Conservation (phyloP, 2,113 vertebrate genomes). For the Pandion haliaetus region DNA sequence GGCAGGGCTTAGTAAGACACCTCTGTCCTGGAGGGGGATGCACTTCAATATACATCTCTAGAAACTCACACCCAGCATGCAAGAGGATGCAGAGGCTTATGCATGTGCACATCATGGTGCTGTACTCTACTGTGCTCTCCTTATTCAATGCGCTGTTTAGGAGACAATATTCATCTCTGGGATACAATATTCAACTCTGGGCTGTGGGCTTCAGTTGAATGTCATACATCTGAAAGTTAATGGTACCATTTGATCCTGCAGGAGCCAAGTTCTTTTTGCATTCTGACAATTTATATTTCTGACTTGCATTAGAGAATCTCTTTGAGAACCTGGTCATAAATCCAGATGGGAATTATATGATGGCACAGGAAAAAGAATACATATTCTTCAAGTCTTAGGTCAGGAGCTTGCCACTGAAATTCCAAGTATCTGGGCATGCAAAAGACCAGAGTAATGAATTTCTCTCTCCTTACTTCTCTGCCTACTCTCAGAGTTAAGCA, state of each 20-base stretch:
- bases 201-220: not conserved
- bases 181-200: no score
- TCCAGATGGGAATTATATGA: not conserved
- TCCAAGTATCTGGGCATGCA: not conserved
- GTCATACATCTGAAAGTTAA: not conserved
- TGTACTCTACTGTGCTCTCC: fast-evolving
- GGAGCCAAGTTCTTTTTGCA: not conserved
- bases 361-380: not conserved
- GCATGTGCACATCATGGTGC: fast-evolving
- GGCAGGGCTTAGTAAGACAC: not conserved
- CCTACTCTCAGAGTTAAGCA: not conserved
- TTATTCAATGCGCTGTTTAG: fast-evolving
- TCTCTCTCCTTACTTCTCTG: not conserved
- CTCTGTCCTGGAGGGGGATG: not conserved
- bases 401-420: not conserved
- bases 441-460: not conserved
- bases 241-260: not conserved
- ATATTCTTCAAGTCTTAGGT: not conserved
- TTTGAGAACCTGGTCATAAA: not conserved
- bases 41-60: not conserved
- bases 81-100: not conserved
- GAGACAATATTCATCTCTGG: not conserved
- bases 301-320: not conserved
- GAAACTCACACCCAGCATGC: not conserved
- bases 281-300: not conserved